Evolutionary conservation across 2,797 vertebrate species (phyloP), one percentile per base, ranked within the genome.

Genomic region (Philypnodon macrostomus): DNA sequence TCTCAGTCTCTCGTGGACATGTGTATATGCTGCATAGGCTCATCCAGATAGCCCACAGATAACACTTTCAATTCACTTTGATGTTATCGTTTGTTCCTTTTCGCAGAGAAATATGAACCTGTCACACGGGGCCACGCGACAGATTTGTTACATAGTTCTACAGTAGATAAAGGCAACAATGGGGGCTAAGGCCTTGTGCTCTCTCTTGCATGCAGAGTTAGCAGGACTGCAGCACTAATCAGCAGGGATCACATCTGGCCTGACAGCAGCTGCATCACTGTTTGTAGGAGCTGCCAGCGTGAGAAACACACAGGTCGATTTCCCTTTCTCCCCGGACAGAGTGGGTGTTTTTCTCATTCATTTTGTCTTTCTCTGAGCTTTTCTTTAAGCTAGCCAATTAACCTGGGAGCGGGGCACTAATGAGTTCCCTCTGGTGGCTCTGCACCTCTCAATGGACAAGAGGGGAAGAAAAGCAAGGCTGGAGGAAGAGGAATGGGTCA

Each of bases 341-440:
- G 82, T 81, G 81, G 78, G 82, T 87, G 83, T 86, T 86, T 78
- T 83, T 79, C 73, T 76, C 77, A 79, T 83, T 84, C 77, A 79
- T 79, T 81, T 84, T 64, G 75, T 84, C 77, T 82, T 79, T 85
- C 77, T 79, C 58, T 47, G 63, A 67, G 62, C 76, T 77, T 86
- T 88, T 89, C 89, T 89, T 84, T 84, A 85, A 90, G 88, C 48
- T 42, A 85, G 81, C 85, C 90, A 93, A 92, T 93, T 93, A 95
- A 94, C 90, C 91, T 86, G 89, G 91, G 90, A 90, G 89, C 75
- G 81, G 87, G 72, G 87, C 85, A 91, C 91, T 92, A 91, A 93
- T 91, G 91, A 90, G 89, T 89, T 91, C 86, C 88, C 91, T 94
- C 93, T 93, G 89, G 91, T 91, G 92, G 91, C 90, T 91, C 87